Evolutionary conservation across 2,888 invertebrate species (phyloP).

Genomic region (Acronicta leporina): DNA sequence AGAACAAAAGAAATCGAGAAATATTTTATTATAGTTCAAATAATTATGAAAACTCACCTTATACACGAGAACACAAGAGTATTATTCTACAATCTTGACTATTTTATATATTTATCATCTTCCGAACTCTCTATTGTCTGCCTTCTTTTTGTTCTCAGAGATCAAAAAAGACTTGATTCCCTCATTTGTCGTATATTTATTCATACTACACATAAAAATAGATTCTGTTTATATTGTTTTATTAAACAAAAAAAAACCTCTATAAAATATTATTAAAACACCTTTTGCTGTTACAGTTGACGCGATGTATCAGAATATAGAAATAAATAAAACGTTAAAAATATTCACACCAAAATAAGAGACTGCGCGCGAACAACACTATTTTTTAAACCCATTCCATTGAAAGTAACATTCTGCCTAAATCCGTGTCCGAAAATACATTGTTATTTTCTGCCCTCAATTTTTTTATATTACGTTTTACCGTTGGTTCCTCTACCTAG

Average conservation of each 20-base stretch:
- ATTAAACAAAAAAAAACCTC: neutral
- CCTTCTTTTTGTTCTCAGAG: too few species aligned
- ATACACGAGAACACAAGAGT: neutral
- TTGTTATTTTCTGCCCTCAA: conserved; percentile 16
- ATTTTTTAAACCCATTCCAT: conserved; percentile 21
- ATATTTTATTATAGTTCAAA: conserved; percentile 7
- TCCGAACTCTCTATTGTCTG: too few species aligned
- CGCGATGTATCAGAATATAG: neutral
- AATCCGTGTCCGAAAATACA: conserved; percentile 25
- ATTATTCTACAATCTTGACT: too few species aligned
- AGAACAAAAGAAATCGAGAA: conserved; percentile 9
- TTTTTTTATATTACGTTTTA: conserved; percentile 25
- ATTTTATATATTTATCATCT: too few species aligned
- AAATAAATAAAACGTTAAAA: conserved; percentile 3
- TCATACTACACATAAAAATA: neutral
- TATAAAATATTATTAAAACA: conserved; percentile 1
- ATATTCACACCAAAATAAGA: conserved; percentile 5
- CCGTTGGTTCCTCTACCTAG: conserved; percentile 10
- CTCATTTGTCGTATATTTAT: neutral
- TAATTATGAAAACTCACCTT: neutral
- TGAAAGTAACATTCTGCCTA: conserved; percentile 15
- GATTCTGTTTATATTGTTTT: too few species aligned
- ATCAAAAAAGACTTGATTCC: too few species aligned
- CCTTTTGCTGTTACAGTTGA: neutral
- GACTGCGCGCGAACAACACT: neutral